Base-by-base conservation (phyloP, 2,113 vertebrate genomes). In the Gymnorhina tibicen region DNA sequence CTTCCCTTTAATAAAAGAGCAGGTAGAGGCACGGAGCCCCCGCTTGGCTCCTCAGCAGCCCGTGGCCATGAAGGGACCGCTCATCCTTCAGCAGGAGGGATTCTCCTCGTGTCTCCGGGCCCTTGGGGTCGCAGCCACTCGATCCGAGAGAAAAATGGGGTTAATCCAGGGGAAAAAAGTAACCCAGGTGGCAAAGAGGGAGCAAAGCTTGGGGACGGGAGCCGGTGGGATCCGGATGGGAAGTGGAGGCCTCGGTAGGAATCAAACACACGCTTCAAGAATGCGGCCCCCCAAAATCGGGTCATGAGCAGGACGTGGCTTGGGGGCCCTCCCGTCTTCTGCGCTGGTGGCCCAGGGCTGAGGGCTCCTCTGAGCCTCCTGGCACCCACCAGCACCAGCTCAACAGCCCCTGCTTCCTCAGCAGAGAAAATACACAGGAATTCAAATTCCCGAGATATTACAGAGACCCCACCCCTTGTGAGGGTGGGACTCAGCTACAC, bases 91-190 rank as follows among this genome's bases (percentile, higher is more conserved):
- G n/a, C 33, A 68, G 28, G 49, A 16, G 22, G 4, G 32, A 42
- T n/a, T 56, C 23, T 8, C 4, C 4, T 6, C 17, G 3, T 11
- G 14, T 1, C 42, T 16, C 27, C 49, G 9, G 5, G 14, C 33
- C 66, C 67, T 37, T 3, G 27, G 42, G 67, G 47, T 42, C 42
- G 69, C 63, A 77, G 28, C 39, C 27, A 19, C 41, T 39, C 55
- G 10, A 9, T 42, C 37, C 16, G 3, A 63, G 16, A 32, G 30
- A 33, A 82, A 60, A 87, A 66, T n/a, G 5, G 27, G 16, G 39
- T 42, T 35, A 52, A 56, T 28, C 35, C 1, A 11, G 7, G 6
- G 33, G 2, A 7, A 13, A 13, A 56, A 50, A 42, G 32, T 3
- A 11, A n/a, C 8, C 53, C 8, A 23, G 28, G 15, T 1, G 9